Conservation (phyloP, 1,140 invertebrate species). For the Zaprionus camerounensis region DNA sequence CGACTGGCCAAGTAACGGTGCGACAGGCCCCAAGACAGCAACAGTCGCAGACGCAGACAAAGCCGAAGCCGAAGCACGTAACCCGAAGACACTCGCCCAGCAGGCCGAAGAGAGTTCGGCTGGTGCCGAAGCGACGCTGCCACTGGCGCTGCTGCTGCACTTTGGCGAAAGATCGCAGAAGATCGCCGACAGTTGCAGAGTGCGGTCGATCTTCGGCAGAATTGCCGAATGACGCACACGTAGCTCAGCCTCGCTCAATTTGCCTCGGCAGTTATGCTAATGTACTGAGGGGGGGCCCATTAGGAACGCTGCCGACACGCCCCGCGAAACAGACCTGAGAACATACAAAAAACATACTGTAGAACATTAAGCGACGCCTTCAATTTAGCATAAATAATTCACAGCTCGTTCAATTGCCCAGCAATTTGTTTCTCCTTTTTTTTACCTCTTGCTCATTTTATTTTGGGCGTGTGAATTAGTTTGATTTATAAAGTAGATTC, state of each 20-base stretch:
- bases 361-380: slow-evolving; percentile 15
- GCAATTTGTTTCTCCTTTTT: slow-evolving; percentile 36
- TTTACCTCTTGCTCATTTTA: slow-evolving; percentile 28
- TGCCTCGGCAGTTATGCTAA: slow-evolving; percentile 35
- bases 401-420: slow-evolving; percentile 51
- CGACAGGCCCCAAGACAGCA: slow-evolving; percentile 69
- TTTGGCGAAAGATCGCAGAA: neutral
- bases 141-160: neutral
- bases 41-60: slow-evolving; percentile 19
- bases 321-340: slow-evolving; percentile 21
- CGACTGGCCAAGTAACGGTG: slow-evolving; percentile 80
- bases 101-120: slow-evolving; percentile 9
- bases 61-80: neutral
- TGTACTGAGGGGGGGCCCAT: slow-evolving; percentile 17
- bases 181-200: slow-evolving; percentile 26
- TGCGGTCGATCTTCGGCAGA: slow-evolving; percentile 18
- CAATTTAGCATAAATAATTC: slow-evolving; percentile 57
- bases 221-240: slow-evolving; percentile 40
- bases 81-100: neutral
- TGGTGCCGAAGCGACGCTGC: neutral
- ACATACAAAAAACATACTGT: slow-evolving; percentile 7
- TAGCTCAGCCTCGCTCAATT: neutral
- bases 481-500: slow-evolving; percentile 52
- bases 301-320: slow-evolving; percentile 36
- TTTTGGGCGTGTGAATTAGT: slow-evolving; percentile 77